Percentiles rank a stretch among this genome's conserved stretches.
phyloP scores from a whole-genome alignment of 2,113 vertebrate species.

The Pantherophis guttatus region DNA sequence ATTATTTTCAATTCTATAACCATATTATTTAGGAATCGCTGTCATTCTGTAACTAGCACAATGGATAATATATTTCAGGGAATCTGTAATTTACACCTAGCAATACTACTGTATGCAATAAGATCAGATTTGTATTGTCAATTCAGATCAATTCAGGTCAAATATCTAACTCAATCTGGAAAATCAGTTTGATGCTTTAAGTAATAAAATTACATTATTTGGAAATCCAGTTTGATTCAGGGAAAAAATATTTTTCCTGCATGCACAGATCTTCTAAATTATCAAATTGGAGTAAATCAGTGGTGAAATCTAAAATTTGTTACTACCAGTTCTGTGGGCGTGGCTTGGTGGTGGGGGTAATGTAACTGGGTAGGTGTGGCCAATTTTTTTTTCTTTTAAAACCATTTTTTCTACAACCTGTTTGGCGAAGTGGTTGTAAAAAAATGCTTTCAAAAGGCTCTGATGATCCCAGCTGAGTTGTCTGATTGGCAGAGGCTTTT shows the following conservation, averaged over 20 bases:
- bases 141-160: background rate
- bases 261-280: background rate
- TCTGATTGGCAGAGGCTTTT: too few species aligned
- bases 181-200: background rate
- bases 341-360: too few species aligned
- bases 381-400: too few species aligned
- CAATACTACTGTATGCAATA: background rate
- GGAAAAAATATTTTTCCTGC: background rate
- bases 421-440: too few species aligned
- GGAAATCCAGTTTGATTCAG: background rate
- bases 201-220: background rate
- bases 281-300: background rate
- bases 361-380: too few species aligned
- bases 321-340: too few species aligned
- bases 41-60: background rate
- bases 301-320: too few species aligned
- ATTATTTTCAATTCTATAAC: background rate
- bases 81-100: background rate
- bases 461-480: too few species aligned
- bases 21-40: background rate
- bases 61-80: background rate
- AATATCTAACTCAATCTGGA: background rate
- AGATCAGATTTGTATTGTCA: background rate
- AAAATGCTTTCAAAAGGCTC: too few species aligned
- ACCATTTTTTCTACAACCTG: too few species aligned